Conservation (phyloP, 2,113 vertebrate species). For the Macaca mulatta region DNA sequence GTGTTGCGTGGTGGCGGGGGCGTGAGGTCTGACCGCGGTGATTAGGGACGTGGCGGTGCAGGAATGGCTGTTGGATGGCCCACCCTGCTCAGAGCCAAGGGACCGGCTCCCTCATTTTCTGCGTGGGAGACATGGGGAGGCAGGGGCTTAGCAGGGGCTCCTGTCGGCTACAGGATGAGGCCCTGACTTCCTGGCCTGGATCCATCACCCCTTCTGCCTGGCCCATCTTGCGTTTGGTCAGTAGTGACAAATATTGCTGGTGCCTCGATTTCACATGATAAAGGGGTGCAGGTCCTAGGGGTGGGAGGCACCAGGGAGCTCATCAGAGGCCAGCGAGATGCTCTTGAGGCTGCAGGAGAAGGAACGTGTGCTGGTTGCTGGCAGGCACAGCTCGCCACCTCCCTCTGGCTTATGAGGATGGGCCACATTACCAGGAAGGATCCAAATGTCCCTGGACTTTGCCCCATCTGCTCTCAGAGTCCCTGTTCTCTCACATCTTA, state of each 20-base stretch:
- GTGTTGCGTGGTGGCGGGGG: fast-evolving
- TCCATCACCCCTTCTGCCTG: not conserved
- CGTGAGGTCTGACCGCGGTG: not conserved
- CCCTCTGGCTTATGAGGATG: fast-evolving
- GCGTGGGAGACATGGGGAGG: fast-evolving
- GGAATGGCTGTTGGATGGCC: not conserved
- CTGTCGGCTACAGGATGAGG: not conserved
- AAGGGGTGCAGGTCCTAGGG: fast-evolving
- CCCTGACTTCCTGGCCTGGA: fast-evolving
- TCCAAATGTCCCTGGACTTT: fast-evolving
- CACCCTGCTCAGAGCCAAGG: not conserved
- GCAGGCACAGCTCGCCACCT: fast-evolving
- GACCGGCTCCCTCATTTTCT: not conserved
- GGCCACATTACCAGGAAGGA: fast-evolving
- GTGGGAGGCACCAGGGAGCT: not conserved
- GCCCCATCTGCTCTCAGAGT: fast-evolving
- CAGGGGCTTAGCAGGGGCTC: fast-evolving
- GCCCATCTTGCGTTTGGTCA: fast-evolving
- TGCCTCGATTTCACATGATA: fast-evolving
- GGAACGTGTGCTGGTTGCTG: fast-evolving
- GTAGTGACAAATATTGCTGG: fast-evolving
- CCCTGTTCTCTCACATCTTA: fast-evolving
- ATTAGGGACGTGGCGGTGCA: fast-evolving
- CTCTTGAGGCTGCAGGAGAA: fast-evolving
- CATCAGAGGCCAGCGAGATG: fast-evolving